A percentile compares a stretch with the other conserved stretches of the same genome.
Conservation (phyloP, 2,113 vertebrate genomes). For the human region DNA sequence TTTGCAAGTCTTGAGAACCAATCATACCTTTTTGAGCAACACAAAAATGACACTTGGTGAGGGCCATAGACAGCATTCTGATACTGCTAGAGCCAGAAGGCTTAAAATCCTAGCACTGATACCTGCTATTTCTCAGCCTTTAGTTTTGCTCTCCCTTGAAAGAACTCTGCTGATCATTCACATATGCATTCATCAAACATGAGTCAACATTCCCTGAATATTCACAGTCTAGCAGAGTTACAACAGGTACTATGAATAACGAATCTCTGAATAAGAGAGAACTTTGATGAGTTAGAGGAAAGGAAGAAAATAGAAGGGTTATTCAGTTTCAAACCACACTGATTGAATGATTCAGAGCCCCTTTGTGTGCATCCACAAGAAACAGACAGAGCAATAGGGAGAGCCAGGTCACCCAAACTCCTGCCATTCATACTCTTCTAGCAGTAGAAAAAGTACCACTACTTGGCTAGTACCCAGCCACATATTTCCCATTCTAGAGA, state of each 20-base stretch:
- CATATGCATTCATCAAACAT: background rate
- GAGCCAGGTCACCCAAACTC: background rate
- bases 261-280: background rate
- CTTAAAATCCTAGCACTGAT: background rate
- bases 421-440: background rate
- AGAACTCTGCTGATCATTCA: background rate
- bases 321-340: background rate
- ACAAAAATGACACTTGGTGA: background rate
- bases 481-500: background rate
- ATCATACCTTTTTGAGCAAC: background rate
- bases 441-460: background rate
- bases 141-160: background rate
- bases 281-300: background rate
- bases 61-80: background rate
- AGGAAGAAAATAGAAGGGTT: background rate
- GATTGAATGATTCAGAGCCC: background rate
- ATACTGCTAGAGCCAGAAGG: background rate
- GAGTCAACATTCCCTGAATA: background rate
- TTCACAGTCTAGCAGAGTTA: background rate
- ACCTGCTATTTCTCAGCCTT: background rate
- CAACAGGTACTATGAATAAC: background rate
- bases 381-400: too few species aligned
- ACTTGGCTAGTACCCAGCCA: background rate
- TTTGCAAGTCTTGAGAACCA: background rate
- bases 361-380: background rate